Conservation (phyloP, 2,113 vertebrate genomes). For the Empidonax traillii region DNA sequence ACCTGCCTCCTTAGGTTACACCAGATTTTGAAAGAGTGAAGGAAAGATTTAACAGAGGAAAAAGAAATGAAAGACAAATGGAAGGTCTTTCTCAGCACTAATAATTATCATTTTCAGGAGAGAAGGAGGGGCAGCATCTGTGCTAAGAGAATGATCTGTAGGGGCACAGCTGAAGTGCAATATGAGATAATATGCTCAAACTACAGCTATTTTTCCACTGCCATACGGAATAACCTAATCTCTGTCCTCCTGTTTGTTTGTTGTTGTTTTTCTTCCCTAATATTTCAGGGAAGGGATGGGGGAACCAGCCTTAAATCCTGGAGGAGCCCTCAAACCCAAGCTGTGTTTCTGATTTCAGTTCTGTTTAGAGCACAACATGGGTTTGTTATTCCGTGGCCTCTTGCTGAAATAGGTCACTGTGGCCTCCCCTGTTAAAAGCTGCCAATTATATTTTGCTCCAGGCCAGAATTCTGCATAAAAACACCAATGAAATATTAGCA, state of each 20-base stretch:
- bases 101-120: not conserved
- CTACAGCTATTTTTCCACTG: not conserved
- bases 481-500: not conserved
- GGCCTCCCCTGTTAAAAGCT: not conserved
- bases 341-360: not conserved
- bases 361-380: not conserved
- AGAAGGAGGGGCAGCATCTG: not conserved
- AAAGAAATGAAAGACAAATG: not conserved
- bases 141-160: not conserved
- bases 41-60: not conserved
- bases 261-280: not conserved
- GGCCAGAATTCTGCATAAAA: constrained; percentile 24
- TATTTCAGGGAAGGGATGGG: not conserved
- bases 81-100: not conserved
- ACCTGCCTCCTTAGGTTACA: rapidly evolving
- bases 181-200: not conserved
- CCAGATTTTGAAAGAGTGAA: not conserved
- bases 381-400: not conserved
- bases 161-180: not conserved
- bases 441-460: not conserved
- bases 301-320: not conserved
- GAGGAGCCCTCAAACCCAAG: not conserved
- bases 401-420: not conserved
- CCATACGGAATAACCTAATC: not conserved
- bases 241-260: not conserved